Conservation (phyloP, 2,113 vertebrate genomes). For the Lasiurus cinereus region DNA sequence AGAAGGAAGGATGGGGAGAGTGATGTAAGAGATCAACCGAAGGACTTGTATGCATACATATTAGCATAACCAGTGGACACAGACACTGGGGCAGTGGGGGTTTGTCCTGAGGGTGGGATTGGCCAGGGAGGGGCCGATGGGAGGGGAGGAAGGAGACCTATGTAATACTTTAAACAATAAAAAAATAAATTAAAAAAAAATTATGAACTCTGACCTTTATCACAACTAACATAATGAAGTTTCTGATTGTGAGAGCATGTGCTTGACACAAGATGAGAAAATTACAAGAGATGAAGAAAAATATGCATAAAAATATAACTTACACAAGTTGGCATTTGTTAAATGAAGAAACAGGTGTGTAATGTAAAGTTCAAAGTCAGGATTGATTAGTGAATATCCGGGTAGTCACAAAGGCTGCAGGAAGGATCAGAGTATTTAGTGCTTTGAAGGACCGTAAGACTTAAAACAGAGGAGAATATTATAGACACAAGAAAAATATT, state of each 20-base stretch:
- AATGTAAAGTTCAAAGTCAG: background rate
- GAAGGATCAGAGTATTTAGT: background rate
- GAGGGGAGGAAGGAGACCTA: too few relatives aligned
- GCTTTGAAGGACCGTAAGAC: background rate
- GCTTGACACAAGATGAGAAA: background rate
- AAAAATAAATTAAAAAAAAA: too few relatives aligned
- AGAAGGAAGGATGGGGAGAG: too few relatives aligned
- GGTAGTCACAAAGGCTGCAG: background rate
- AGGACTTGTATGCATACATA: too few relatives aligned
- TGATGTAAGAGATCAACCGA: too few relatives aligned
- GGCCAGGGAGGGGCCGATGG: too few relatives aligned
- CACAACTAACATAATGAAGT: background rate
- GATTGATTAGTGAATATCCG: background rate
- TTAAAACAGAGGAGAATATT: conserved; percentile 17
- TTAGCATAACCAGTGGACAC: too few relatives aligned
- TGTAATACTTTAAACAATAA: too few relatives aligned
- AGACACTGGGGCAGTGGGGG: too few relatives aligned
- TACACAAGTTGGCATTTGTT: background rate
- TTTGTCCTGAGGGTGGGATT: too few relatives aligned
- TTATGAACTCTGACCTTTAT: background rate
- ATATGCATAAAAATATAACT: conserved; percentile 7
- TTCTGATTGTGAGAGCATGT: conserved; percentile 30
- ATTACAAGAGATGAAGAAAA: background rate
- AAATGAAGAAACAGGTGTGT: background rate
- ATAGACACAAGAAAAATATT: background rate